phyloP scores from a whole-genome alignment of 2,113 vertebrate genomes.

The Microtus oregoni region DNA sequence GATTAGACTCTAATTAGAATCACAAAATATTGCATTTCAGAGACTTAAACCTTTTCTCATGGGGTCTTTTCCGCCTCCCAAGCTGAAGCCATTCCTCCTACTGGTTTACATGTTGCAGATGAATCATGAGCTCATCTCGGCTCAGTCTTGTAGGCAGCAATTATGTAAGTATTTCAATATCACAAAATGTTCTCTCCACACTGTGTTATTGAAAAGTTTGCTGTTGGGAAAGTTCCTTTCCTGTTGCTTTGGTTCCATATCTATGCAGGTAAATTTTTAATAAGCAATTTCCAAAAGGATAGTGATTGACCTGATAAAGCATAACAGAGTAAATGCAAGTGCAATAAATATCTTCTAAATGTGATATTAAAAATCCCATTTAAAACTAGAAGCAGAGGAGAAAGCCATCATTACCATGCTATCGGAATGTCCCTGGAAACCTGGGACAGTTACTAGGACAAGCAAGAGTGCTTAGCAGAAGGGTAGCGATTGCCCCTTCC shows the following conservation, averaged over 20 bases:
- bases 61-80: constrained; percentile 41
- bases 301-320: constrained; percentile 3
- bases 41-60: constrained; percentile 56
- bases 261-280: constrained; percentile 37
- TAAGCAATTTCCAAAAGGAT: constrained; percentile 36
- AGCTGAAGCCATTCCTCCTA: constrained; percentile 45
- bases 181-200: constrained; percentile 29
- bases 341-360: constrained; percentile 27
- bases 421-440: background rate
- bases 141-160: constrained; percentile 19
- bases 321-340: background rate
- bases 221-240: background rate
- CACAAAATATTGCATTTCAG: constrained; percentile 73
- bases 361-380: background rate
- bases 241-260: background rate
- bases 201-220: constrained; percentile 30
- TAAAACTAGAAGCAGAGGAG: background rate
- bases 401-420: background rate
- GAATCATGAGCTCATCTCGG: constrained; percentile 63
- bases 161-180: constrained; percentile 68
- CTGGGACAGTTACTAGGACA: background rate
- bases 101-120: constrained; percentile 46
- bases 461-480: background rate
- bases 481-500: background rate
- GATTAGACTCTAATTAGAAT: constrained; percentile 68